Conservation (phyloP, 2,113 vertebrate species). For the Montifringilla adamsi region DNA sequence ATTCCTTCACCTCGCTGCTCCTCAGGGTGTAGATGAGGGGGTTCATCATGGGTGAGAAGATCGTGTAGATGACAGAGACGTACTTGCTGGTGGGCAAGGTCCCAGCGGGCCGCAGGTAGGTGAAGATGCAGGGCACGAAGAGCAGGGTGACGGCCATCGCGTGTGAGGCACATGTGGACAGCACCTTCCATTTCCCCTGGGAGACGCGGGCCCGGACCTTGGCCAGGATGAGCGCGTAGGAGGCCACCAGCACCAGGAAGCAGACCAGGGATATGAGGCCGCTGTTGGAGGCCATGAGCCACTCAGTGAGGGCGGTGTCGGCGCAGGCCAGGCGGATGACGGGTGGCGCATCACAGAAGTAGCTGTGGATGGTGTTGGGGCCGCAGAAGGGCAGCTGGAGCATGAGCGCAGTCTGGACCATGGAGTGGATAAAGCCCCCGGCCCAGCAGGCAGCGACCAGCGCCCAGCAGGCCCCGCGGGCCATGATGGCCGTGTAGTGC, state of each 20-base stretch:
- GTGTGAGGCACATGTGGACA: slow-evolving; percentile 61
- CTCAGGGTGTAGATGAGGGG: slow-evolving; percentile 48
- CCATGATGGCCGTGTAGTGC: slow-evolving; percentile 50
- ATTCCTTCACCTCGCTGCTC: neutral
- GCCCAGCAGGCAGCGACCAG: slow-evolving; percentile 34
- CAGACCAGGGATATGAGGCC: slow-evolving; percentile 48
- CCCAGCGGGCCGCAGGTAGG: slow-evolving; percentile 33
- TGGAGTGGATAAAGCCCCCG: slow-evolving; percentile 46
- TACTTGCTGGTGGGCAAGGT: neutral
- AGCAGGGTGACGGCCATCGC: slow-evolving; percentile 18
- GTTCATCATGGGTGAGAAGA: neutral
- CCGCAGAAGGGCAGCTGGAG: slow-evolving; percentile 41
- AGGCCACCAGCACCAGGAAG: slow-evolving; percentile 57
- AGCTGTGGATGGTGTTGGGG: slow-evolving; percentile 20
- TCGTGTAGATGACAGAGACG: neutral
- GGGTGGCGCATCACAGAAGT: slow-evolving; percentile 38
- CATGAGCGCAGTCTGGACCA: neutral
- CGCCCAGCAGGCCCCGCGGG: neutral
- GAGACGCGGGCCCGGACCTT: neutral
- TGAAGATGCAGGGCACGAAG: slow-evolving; percentile 47
- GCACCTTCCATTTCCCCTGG: neutral
- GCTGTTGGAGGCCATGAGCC: slow-evolving; percentile 55
- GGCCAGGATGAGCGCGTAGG: slow-evolving; percentile 35
- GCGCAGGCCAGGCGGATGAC: slow-evolving; percentile 44
- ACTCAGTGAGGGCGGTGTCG: neutral